Evolutionary conservation across 2,113 vertebrate species (phyloP).

Genomic region (Hydropotes inermis): DNA sequence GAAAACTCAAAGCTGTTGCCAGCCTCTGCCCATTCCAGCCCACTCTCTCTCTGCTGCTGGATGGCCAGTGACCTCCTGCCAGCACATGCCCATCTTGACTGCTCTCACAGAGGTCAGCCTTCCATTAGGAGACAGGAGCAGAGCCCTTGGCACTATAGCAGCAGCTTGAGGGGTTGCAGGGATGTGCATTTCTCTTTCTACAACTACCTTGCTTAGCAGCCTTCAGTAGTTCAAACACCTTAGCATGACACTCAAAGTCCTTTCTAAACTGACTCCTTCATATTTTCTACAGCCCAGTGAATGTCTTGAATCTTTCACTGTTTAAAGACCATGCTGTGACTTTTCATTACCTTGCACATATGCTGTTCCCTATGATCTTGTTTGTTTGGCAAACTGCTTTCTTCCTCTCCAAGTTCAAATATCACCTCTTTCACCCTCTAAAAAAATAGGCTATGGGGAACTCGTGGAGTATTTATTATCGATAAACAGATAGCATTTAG

Average conservation of each 20-base stretch:
- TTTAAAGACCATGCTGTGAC: not conserved
- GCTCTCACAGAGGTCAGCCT: not conserved
- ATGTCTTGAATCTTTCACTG: not conserved
- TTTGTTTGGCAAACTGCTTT: not conserved
- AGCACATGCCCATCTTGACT: not conserved
- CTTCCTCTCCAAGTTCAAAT: not conserved
- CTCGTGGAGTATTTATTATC: not conserved
- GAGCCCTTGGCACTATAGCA: not conserved
- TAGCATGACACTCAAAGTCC: not conserved
- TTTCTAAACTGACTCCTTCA: not conserved
- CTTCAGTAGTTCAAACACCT: not conserved
- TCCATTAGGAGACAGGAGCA: not conserved
- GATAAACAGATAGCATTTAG: not conserved
- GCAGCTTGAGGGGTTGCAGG: not conserved
- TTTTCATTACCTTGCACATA: not conserved
- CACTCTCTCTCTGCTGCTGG: not conserved
- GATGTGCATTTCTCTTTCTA: not conserved
- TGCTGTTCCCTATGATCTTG: not conserved
- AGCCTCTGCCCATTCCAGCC: not conserved
- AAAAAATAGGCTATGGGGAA: not conserved
- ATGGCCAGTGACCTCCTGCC: not conserved
- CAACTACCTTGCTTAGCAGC: not conserved
- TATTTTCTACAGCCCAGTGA: not conserved
- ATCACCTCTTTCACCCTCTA: not conserved
- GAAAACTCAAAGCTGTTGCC: not conserved